Evolutionary conservation across 2,113 vertebrate species (phyloP).

Genomic region (Microtus oregoni): DNA sequence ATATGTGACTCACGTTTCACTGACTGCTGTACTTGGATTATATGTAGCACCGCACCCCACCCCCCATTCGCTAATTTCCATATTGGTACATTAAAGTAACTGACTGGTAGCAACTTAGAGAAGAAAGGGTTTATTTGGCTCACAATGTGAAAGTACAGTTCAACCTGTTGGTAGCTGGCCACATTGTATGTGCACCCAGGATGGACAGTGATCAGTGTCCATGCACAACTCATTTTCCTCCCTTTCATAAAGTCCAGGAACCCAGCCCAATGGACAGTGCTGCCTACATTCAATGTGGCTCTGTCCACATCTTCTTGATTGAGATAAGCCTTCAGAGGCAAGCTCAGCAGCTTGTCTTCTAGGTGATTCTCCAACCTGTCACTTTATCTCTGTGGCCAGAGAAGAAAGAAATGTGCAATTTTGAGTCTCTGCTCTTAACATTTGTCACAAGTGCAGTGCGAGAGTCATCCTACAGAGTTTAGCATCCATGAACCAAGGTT

Average conservation of each 20-base stretch:
- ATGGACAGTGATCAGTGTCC: too few species aligned
- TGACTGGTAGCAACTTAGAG: not conserved
- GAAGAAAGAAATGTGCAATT: not conserved
- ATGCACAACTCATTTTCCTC: too few species aligned
- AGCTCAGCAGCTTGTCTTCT: not conserved
- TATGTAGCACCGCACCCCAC: rapidly evolving
- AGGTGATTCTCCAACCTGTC: not conserved
- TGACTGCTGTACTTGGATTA: not conserved
- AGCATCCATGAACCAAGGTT: not conserved
- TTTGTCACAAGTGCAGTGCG: not conserved
- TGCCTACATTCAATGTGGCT: not conserved
- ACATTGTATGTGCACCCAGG: not conserved
- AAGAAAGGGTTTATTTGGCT: not conserved
- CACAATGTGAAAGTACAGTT: not conserved
- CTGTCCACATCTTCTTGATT: too few species aligned
- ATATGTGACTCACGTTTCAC: not conserved
- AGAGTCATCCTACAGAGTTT: not conserved
- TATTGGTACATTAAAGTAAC: not conserved
- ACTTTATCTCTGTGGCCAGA: not conserved
- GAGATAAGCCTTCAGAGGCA: not conserved
- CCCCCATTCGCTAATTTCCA: not conserved
- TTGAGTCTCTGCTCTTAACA: not conserved
- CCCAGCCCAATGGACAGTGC: too few species aligned
- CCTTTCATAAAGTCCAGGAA: not conserved
- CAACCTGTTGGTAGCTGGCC: not conserved